Base-by-base conservation (phyloP, 2,113 vertebrate species). In the Passer domesticus region DNA sequence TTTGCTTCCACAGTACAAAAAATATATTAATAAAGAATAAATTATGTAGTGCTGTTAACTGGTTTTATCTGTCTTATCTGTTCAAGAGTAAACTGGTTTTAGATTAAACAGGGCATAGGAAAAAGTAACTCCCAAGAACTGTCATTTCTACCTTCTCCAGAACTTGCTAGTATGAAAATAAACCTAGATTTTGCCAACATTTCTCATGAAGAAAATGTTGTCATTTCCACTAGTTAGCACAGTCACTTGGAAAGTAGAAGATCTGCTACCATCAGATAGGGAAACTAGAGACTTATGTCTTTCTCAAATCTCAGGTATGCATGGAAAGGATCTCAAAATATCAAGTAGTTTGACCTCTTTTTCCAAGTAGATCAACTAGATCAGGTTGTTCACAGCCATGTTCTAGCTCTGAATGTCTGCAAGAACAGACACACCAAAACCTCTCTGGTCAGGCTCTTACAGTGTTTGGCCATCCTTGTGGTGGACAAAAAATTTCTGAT, bases 381-480 rank as follows among this genome's bases (percentile, higher is more conserved):
- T 59, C 59, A 77, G 27, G 9, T 33, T 77, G 35, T 8, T 78
- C 44, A 39, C 9, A 35, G 13, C 22, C 56, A 33, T 6, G 1
- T 41, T 37, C 33, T 47, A 56, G 14, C 24, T 47, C 22, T 50
- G 33, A 75, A 55, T 10, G 17, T 13, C 25, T 91, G 18, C n/a
- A 59, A 86, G 20, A 76, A 64, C 1, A 12, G 24, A 82, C 25
- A 67, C 16, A 63, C 6, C 15, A 64, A 60, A 73, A 33, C 18
- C 5, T 81, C 27, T 30, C 80, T 56, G 30, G 7, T 27, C 10
- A 63, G 35, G 25, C 13, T 68, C 12, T 49, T 49, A 11, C 8
- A 19, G 13, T 43, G n/a, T 50, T 72, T 39, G 9, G 70, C 11
- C 18, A 64, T 4, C 1, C 5, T 44, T 0, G 0, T 9, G 10